A percentile compares a stretch with the other conserved stretches of the same genome.
Evolutionary conservation across 2,888 invertebrate species (phyloP).

Genomic region (Apotomis capreana): DNA sequence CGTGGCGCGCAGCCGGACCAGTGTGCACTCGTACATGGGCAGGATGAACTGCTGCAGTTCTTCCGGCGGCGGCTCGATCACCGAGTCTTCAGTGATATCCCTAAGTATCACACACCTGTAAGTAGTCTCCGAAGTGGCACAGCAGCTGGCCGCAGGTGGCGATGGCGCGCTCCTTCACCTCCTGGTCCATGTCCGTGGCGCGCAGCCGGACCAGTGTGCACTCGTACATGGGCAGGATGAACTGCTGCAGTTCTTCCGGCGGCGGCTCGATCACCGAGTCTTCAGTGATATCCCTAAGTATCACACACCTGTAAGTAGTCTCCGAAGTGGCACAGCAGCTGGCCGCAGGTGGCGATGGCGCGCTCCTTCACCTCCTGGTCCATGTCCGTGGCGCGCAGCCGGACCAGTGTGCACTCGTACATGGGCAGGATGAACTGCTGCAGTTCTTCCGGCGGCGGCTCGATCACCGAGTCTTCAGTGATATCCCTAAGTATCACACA

Average conservation of each 20-base stretch:
- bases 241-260: too few relatives aligned
- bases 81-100: constrained; percentile 47
- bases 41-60: constrained; percentile 91
- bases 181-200: constrained; percentile 95
- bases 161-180: constrained; percentile 99
- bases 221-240: constrained; percentile 90
- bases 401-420: constrained; percentile 92
- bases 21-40: constrained; percentile 92
- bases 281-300: too few relatives aligned
- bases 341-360: constrained; percentile 98
- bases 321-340: constrained; percentile 95
- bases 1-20: constrained; percentile 93
- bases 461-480: constrained; percentile 53
- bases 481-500: constrained; percentile 70
- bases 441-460: constrained; percentile 88
- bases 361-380: constrained; percentile 99
- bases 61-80: constrained; percentile 83
- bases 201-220: constrained; percentile 93
- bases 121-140: constrained; percentile 94
- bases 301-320: constrained; percentile 87
- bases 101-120: constrained; percentile 82
- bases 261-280: too few relatives aligned
- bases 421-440: constrained; percentile 90
- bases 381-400: constrained; percentile 96
- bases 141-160: constrained; percentile 97